These are phyloP conservation scores for Ennomos erosarius DNA, from an alignment of 2,888 invertebrate species.

Conservation along the genomic window DNA sequence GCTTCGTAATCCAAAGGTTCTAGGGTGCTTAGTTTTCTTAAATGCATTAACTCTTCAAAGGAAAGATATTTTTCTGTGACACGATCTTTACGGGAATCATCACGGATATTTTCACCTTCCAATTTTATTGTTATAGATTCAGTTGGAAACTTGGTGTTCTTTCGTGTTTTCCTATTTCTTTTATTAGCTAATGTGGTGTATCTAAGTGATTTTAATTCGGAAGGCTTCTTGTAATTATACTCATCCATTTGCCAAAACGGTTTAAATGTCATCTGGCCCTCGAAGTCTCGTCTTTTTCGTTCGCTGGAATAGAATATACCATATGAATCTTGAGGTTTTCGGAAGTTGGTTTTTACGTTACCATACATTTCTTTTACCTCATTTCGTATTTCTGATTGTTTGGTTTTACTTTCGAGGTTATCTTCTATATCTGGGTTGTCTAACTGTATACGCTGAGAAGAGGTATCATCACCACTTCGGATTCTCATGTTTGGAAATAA, in stretches of 20 bases:
- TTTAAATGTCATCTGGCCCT: slow-evolving; percentile 52
- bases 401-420: slow-evolving; percentile 29
- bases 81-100: slow-evolving; percentile 40
- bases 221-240: slow-evolving; percentile 47
- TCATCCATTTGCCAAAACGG: slow-evolving; percentile 73
- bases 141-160: slow-evolving; percentile 42
- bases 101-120: slow-evolving; percentile 40
- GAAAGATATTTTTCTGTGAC: slow-evolving; percentile 75
- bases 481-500: slow-evolving; percentile 54
- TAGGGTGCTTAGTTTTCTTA: slow-evolving; percentile 61
- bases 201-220: slow-evolving; percentile 59
- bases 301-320: slow-evolving; percentile 56
- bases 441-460: slow-evolving; percentile 30
- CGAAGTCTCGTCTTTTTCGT: slow-evolving; percentile 58
- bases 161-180: slow-evolving; percentile 50
- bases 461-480: slow-evolving; percentile 51
- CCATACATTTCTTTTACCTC: slow-evolving; percentile 49
- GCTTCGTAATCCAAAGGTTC: slow-evolving; percentile 46
- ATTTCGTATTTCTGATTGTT: slow-evolving; percentile 43
- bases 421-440: slow-evolving; percentile 21
- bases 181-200: slow-evolving; percentile 66
- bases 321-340: slow-evolving; percentile 50
- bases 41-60: slow-evolving; percentile 76
- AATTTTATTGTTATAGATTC: slow-evolving; percentile 68
- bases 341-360: slow-evolving; percentile 40